Conservation (phyloP, 1,140 invertebrate genomes). For the Anastrepha ludens region DNA sequence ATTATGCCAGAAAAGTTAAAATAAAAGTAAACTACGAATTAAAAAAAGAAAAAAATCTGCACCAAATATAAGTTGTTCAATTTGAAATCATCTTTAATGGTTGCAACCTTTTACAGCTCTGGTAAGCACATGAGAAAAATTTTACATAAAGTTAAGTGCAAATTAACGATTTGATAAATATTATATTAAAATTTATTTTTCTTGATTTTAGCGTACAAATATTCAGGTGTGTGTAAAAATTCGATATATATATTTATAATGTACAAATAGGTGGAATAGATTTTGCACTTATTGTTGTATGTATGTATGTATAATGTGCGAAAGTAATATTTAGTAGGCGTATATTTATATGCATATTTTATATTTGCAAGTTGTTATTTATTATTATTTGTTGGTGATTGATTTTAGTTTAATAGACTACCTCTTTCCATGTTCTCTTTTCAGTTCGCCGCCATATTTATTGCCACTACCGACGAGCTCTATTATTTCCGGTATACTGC, state of each 20-base stretch:
- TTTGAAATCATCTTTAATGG: too few relatives aligned
- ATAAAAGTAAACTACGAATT: too few relatives aligned
- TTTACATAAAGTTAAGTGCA: too few relatives aligned
- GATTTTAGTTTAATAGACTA: slow-evolving; percentile 76
- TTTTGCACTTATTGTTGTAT: not conserved
- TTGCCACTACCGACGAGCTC: slow-evolving; percentile 98
- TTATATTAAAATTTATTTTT: too few relatives aligned
- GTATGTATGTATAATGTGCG: slow-evolving; percentile 40
- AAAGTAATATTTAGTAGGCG: slow-evolving; percentile 15
- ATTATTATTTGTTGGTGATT: slow-evolving; percentile 58
- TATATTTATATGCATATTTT: slow-evolving; percentile 34
- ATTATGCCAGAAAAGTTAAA: too few relatives aligned
- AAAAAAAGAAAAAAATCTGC: too few relatives aligned
- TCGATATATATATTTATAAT: too few relatives aligned
- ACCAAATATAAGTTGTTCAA: too few relatives aligned
- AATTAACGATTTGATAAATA: too few relatives aligned
- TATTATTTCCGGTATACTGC: slow-evolving; percentile 99
- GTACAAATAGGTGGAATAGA: too few relatives aligned
- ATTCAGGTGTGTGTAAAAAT: too few relatives aligned
- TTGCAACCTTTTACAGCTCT: slow-evolving; percentile 2
- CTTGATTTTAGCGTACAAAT: too few relatives aligned
- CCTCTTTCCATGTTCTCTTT: slow-evolving; percentile 98
- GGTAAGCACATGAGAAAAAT: not conserved
- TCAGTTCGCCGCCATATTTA: slow-evolving; percentile 98
- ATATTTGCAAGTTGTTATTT: slow-evolving; percentile 57